phyloP scores from a whole-genome alignment of 2,888 invertebrate genomes.

The Chesias legatella region DNA sequence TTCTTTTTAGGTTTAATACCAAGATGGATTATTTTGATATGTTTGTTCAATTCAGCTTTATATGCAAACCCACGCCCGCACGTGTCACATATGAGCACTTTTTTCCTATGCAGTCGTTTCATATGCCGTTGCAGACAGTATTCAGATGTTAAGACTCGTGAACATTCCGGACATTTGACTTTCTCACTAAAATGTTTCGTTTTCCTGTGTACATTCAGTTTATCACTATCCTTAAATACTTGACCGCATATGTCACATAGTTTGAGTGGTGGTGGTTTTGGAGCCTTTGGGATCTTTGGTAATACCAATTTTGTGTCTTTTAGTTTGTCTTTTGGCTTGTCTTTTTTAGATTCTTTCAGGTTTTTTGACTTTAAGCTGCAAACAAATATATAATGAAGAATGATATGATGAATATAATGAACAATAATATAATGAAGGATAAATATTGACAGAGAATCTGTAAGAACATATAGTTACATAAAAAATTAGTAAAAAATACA shows the following conservation, averaged over 20 bases:
- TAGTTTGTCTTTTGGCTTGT: slow-evolving; percentile 12
- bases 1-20: slow-evolving; percentile 47
- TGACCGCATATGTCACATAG: slow-evolving; percentile 66
- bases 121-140: slow-evolving; percentile 59
- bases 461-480: too few relatives aligned
- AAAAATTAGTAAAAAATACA: too few relatives aligned
- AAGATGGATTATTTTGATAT: slow-evolving; percentile 58
- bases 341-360: slow-evolving; percentile 1
- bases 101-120: slow-evolving; percentile 51
- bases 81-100: slow-evolving; percentile 52
- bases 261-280: slow-evolving; percentile 30
- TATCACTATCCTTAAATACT: slow-evolving; percentile 49
- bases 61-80: slow-evolving; percentile 62
- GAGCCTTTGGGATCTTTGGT: slow-evolving; percentile 17
- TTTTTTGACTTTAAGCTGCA: slow-evolving; percentile 45
- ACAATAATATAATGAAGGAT: too few relatives aligned
- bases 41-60: slow-evolving; percentile 52
- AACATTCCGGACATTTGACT: slow-evolving; percentile 56
- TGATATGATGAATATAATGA: too few relatives aligned
- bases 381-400: slow-evolving; percentile 16
- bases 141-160: slow-evolving; percentile 45
- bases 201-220: slow-evolving; percentile 49
- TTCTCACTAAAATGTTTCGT: slow-evolving; percentile 48
- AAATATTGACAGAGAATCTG: too few relatives aligned
- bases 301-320: slow-evolving; percentile 23